Evolutionary conservation across 2,888 invertebrate species (phyloP), one percentile per base, ranked within the genome.

Genomic region (Chrysolina americana): DNA sequence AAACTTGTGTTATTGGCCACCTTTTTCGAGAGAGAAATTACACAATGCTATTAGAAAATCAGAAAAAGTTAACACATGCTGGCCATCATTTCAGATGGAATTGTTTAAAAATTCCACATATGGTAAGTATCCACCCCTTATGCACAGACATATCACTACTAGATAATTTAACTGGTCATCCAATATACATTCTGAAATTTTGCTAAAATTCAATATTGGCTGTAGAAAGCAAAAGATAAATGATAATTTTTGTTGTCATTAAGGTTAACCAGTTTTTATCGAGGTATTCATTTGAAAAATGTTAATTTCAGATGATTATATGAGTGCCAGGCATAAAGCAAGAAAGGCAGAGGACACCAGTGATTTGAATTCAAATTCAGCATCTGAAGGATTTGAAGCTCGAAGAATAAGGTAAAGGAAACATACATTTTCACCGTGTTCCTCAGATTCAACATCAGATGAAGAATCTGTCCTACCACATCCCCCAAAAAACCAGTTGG

Each of bases 71-170:
- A 59, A 65, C 50, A 66, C 65, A 19, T 71, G 71, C 64, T 71
- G 71, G 71, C 65, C 53, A 41, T 59, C 65, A 48, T 28, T 53
- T 65, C 36, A 65, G 41, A 50, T 71, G 36, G 44, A 65, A 17
- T 41, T 56, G 15, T 71, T 71, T 59, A 19, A 56, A 17, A 71
- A 71, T 65, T 53, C 56, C 21, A 71, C 71, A 53, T 71, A 41
- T 71, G 41, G 71, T 71, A 70, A 70, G 41, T 70, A 62, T 36
- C 36, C 36, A 21, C 36, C 36, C 23, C n/a, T 6, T 62, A 62
- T 23, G 8, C 44, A 44, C 44, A 44, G 44, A 44, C 44, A 44
- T 4, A 44, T 44, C 2, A 11, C 13, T 44, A 44, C 13, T 44
- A 44, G 28, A 28, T 28, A 28, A 28, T 28, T 28, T 28, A 5